A percentile compares a stretch with the other conserved stretches of the same genome.
Conservation (phyloP, 2,797 vertebrate genomes). For the Cirrhinus molitorella region DNA sequence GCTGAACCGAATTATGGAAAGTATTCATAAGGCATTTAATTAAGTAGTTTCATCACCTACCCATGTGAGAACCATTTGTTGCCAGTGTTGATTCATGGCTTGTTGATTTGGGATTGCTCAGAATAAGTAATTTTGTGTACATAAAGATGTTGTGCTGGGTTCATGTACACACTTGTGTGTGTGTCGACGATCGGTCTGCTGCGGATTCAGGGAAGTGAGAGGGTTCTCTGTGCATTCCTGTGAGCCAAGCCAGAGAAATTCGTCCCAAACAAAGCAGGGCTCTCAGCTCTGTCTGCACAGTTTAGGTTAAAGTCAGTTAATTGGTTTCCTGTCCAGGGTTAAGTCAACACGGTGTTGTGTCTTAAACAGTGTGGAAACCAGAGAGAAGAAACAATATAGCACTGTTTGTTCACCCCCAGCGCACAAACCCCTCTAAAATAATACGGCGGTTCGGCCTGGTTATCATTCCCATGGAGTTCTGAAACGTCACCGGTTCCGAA, state of each 20-base stretch:
- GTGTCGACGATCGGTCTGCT: slow-evolving; percentile 33
- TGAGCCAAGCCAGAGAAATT: slow-evolving; percentile 46
- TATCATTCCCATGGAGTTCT: slow-evolving; percentile 62
- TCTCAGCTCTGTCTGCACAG: slow-evolving; percentile 56
- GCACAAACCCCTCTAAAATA: slow-evolving; percentile 59
- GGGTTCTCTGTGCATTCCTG: slow-evolving; percentile 60
- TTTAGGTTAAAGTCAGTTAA: slow-evolving; percentile 67
- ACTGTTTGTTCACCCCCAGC: slow-evolving; percentile 63
- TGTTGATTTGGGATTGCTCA: slow-evolving; percentile 50
- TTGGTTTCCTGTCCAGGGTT: slow-evolving; percentile 72
- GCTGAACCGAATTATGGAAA: slow-evolving; percentile 52
- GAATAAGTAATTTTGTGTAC: slow-evolving; percentile 47
- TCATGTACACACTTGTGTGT: slow-evolving; percentile 5
- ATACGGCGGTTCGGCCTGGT: slow-evolving; percentile 52
- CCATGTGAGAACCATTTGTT: slow-evolving; percentile 56
- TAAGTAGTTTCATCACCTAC: slow-evolving; percentile 44
- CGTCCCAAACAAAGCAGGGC: slow-evolving; percentile 63
- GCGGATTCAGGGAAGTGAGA: slow-evolving; percentile 44
- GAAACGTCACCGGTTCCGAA: slow-evolving; percentile 50
- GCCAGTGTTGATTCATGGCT: slow-evolving; percentile 44
- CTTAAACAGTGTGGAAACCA: slow-evolving; percentile 63
- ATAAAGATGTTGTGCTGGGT: slow-evolving; percentile 20
- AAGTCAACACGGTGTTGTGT: slow-evolving; percentile 67
- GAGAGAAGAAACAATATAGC: slow-evolving; percentile 66
- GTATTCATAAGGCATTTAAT: slow-evolving; percentile 46